These are phyloP conservation scores for Tetramorium parvispinum DNA, from an alignment of 1,140 invertebrate species.

Conservation along the genomic window DNA sequence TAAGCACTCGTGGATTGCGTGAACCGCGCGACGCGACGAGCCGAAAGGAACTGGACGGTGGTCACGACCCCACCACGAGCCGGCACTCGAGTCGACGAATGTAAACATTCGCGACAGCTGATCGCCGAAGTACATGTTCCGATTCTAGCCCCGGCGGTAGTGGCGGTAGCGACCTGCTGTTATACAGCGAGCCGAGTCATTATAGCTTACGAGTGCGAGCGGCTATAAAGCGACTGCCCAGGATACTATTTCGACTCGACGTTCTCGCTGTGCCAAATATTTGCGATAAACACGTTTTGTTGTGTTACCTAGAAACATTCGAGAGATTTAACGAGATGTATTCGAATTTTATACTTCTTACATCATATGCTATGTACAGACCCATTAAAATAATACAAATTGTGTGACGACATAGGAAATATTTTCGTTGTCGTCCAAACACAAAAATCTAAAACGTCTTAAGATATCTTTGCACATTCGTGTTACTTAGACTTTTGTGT, in stretches of 20 bases:
- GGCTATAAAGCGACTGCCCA: neutral
- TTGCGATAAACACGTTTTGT: neutral
- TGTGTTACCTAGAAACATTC: neutral
- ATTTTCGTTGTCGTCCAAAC: neutral
- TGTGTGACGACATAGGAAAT: neutral
- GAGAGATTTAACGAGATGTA: neutral
- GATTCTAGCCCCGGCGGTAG: neutral
- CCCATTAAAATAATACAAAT: neutral
- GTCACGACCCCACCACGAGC: slow-evolving; percentile 73
- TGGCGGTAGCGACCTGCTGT: neutral
- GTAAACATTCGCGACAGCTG: slow-evolving; percentile 76
- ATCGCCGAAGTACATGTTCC: slow-evolving; percentile 53
- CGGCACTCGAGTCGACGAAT: slow-evolving; percentile 67
- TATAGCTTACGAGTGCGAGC: neutral
- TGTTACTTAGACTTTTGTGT: neutral
- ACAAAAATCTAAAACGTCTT: neutral
- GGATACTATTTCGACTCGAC: slow-evolving; percentile 20
- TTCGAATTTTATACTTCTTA: neutral
- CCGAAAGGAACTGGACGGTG: slow-evolving; percentile 74
- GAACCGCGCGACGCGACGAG: slow-evolving; percentile 68
- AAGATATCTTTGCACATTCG: neutral
- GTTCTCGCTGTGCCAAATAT: neutral
- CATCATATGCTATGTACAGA: neutral
- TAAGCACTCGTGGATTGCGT: slow-evolving; percentile 46
- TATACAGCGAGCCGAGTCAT: neutral